These are phyloP conservation scores for Diadophis punctatus DNA, from an alignment of 2,113 vertebrate genomes.

Conservation along the genomic window DNA sequence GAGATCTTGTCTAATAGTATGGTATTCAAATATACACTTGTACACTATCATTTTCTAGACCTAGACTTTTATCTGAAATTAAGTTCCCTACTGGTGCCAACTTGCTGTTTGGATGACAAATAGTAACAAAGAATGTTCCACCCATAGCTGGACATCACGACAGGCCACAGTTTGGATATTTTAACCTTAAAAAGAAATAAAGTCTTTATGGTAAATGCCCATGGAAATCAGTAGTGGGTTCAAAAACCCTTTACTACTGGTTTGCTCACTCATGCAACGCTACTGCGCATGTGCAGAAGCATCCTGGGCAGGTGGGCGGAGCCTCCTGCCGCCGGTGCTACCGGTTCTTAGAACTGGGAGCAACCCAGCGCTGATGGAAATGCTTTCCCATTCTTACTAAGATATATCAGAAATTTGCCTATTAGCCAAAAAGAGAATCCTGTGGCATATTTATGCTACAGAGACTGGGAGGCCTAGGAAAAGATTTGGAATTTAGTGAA, in stretches of 20 bases:
- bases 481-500: not conserved
- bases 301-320: no score
- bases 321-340: no score
- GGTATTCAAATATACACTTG: not conserved
- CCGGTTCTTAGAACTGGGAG: no score
- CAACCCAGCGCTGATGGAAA: not conserved
- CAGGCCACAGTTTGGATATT: not conserved
- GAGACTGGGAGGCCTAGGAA: not conserved
- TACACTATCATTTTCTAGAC: not conserved
- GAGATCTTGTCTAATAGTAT: not conserved
- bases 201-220: not conserved
- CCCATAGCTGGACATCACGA: not conserved
- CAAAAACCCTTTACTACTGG: no score
- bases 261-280: no score
- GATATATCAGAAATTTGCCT: not conserved
- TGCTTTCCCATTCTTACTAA: not conserved
- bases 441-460: not conserved
- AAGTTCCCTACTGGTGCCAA: not conserved
- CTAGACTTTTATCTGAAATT: not conserved
- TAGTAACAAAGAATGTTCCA: not conserved
- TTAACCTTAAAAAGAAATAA: not conserved
- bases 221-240: not conserved
- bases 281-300: no score
- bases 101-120: not conserved
- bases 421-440: not conserved